These are phyloP conservation scores for Pandion haliaetus DNA, from an alignment of 2,113 vertebrate genomes.

Conservation along the genomic window DNA sequence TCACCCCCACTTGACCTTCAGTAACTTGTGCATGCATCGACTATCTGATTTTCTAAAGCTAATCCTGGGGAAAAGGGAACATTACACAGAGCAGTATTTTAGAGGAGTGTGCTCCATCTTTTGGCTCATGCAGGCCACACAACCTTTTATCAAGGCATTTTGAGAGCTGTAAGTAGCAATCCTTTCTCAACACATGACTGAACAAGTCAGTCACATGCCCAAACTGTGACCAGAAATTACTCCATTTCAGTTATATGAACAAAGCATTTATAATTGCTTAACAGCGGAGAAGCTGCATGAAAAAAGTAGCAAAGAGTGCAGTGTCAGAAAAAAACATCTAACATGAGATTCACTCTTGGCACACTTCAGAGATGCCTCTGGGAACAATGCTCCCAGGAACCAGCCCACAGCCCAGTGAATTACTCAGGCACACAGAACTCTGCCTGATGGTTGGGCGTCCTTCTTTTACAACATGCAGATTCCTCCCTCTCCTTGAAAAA, in stretches of 20 bases:
- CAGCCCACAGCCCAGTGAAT: not conserved
- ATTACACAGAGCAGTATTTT: slow-evolving; percentile 3
- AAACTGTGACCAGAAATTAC: slow-evolving; percentile 14
- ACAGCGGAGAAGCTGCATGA: not conserved
- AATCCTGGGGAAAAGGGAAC: not conserved
- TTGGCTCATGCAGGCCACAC: slow-evolving; percentile 56
- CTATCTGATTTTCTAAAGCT: slow-evolving; percentile 2
- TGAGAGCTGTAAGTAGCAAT: not conserved
- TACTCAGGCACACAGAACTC: not conserved
- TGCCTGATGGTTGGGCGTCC: not conserved
- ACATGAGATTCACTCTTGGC: not conserved
- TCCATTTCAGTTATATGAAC: slow-evolving; percentile 24
- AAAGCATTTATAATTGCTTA: not conserved
- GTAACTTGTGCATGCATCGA: not conserved
- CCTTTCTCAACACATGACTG: slow-evolving; percentile 24
- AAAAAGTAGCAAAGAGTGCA: not conserved
- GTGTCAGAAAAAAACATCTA: not conserved
- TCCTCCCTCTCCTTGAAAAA: not conserved
- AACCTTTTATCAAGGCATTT: slow-evolving; percentile 26
- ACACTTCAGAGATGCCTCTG: not conserved
- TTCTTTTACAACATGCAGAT: not conserved
- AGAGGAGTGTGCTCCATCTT: slow-evolving; percentile 67
- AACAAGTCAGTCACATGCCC: slow-evolving; percentile 20
- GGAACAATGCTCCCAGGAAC: not conserved
- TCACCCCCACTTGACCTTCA: not conserved